Evolutionary conservation across 2,888 invertebrate genomes (phyloP).

Genomic region (Pecten maximus): DNA sequence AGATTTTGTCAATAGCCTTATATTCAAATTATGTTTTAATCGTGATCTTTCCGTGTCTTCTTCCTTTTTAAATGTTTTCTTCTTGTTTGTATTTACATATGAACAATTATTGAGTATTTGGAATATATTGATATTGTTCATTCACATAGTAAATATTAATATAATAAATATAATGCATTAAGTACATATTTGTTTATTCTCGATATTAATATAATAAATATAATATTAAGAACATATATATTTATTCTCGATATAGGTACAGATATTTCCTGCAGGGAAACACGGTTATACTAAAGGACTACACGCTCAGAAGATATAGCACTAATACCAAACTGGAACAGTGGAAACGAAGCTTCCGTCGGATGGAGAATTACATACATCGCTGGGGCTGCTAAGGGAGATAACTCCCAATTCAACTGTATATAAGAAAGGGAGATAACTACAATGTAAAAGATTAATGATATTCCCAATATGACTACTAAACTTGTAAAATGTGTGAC

Average conservation of each 20-base stretch:
- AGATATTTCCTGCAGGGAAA: conserved; percentile 53
- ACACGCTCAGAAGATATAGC: conserved; percentile 43
- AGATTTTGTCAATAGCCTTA: no score
- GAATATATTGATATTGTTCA: no score
- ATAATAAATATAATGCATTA: no score
- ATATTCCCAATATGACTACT: neutral
- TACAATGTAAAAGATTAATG: neutral
- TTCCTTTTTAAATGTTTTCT: no score
- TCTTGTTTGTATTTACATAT: no score
- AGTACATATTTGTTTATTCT: no score
- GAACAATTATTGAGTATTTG: no score
- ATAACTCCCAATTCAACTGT: neutral
- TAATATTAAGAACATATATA: no score
- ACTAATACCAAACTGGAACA: conserved; percentile 31
- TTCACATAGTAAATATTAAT: no score
- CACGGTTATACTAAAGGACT: conserved; percentile 50
- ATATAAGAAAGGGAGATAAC: neutral
- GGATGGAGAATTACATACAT: conserved; percentile 41
- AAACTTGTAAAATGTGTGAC: neutral
- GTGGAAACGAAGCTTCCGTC: conserved; percentile 43
- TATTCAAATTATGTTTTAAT: no score
- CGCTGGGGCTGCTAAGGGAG: conserved; percentile 4
- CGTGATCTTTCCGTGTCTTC: no score
- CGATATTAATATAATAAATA: no score
- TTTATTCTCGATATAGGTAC: conserved; percentile 41